Percentiles rank a stretch among this genome's conserved stretches.
Evolutionary conservation across 2,797 vertebrate genomes (phyloP).

Genomic region (Acrossocheilus fasciatus): DNA sequence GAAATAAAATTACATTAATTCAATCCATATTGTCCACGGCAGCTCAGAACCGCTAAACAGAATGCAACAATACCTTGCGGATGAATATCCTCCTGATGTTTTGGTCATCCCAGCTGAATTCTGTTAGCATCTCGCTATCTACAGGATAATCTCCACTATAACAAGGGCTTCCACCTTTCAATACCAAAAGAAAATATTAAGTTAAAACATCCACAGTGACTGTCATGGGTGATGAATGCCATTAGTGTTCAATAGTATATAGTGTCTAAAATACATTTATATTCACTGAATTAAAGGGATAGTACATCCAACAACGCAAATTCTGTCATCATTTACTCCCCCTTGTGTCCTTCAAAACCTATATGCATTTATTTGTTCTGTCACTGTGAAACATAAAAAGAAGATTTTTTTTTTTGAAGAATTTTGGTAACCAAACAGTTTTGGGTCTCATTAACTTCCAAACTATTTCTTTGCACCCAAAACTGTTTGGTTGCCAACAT

Average conservation of each 20-base stretch:
- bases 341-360: not conserved
- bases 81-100: constrained; percentile 89
- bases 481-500: not conserved
- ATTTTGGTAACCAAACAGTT: not conserved
- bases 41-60: not conserved
- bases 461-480: not conserved
- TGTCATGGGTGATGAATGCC: not conserved
- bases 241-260: not conserved
- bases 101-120: constrained; percentile 89
- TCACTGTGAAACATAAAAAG: not conserved
- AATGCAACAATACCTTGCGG: constrained; percentile 83
- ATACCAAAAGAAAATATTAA: constrained; percentile 38
- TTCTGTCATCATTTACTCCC: not conserved
- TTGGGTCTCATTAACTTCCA: not conserved
- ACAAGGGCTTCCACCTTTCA: constrained; percentile 79
- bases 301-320: not conserved
- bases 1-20: not conserved
- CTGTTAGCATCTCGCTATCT: constrained; percentile 86
- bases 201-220: not conserved
- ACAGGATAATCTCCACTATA: constrained; percentile 74
- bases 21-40: not conserved
- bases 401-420: not conserved
- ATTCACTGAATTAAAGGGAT: not conserved
- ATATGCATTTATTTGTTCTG: not conserved
- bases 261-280: not conserved